These are phyloP conservation scores for Eueides isabella DNA, from an alignment of 1,140 invertebrate genomes.

Conservation along the genomic window DNA sequence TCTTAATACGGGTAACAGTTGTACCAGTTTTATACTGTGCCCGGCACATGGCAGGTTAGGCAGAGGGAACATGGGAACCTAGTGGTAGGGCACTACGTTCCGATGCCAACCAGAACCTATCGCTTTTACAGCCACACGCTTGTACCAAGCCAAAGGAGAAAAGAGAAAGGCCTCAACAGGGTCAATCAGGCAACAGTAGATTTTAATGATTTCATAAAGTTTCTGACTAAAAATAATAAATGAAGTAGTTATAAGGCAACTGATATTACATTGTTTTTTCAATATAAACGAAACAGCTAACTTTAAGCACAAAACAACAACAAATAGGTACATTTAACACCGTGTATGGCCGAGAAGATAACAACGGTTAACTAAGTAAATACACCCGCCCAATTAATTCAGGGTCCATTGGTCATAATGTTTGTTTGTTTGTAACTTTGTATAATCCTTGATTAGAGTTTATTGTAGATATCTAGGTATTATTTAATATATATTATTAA, in stretches of 20 bases:
- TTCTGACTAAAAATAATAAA: background rate
- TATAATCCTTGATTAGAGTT: slow-evolving; percentile 40
- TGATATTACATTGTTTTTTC: slow-evolving; percentile 36
- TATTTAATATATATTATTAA: background rate
- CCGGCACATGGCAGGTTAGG: too few species aligned
- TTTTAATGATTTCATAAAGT: too few species aligned
- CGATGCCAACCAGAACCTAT: too few species aligned
- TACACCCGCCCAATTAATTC: slow-evolving; percentile 75
- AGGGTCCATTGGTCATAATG: slow-evolving; percentile 76
- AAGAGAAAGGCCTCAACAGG: too few species aligned
- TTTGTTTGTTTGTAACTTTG: slow-evolving; percentile 72
- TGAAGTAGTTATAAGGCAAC: slow-evolving; percentile 15
- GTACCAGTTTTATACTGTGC: too few species aligned
- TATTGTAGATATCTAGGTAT: background rate
- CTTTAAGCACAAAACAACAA: slow-evolving; percentile 46
- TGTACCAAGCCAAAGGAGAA: too few species aligned
- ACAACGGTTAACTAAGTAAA: slow-evolving; percentile 75
- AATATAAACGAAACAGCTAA: slow-evolving; percentile 40
- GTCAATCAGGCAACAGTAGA: too few species aligned
- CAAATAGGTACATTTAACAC: slow-evolving; percentile 65
- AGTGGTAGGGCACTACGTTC: too few species aligned
- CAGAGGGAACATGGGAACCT: too few species aligned
- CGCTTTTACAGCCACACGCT: too few species aligned
- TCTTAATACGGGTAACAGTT: background rate
- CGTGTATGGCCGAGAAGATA: slow-evolving; percentile 74